These are phyloP conservation scores for Eumeta japonica DNA, from an alignment of 1,140 invertebrate species.

Conservation along the genomic window DNA sequence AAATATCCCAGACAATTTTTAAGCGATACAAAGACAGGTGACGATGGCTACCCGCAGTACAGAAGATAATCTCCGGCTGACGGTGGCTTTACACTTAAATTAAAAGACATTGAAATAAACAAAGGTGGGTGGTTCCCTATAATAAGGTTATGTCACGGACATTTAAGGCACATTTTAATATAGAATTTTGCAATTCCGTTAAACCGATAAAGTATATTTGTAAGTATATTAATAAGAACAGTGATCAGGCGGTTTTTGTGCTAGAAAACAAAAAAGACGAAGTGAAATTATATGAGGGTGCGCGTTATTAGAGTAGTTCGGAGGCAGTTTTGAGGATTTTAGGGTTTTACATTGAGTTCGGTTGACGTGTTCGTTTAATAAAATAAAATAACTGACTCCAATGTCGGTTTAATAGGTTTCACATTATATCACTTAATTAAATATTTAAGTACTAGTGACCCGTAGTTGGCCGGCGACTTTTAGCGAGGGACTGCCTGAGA, in stretches of 20 bases:
- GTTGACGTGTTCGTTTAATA: too few relatives aligned
- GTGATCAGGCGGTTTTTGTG: slow-evolving; percentile 34
- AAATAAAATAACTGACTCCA: too few relatives aligned
- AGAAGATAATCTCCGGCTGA: slow-evolving; percentile 29
- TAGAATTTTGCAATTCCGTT: slow-evolving; percentile 55
- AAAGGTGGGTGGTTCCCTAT: slow-evolving; percentile 60
- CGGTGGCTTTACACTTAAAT: slow-evolving; percentile 27
- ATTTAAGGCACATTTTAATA: slow-evolving; percentile 55
- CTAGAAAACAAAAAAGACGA: slow-evolving; percentile 21
- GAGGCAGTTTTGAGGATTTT: slow-evolving; percentile 51
- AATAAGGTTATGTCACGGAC: slow-evolving; percentile 48
- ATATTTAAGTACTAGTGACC: too few relatives aligned
- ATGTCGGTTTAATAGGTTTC: too few relatives aligned
- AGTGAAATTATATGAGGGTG: slow-evolving; percentile 24
- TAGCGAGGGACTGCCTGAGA: too few relatives aligned
- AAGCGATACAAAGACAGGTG: slow-evolving; percentile 16
- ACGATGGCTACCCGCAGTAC: slow-evolving; percentile 46
- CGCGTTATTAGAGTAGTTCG: slow-evolving; percentile 38
- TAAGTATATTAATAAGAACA: too few relatives aligned
- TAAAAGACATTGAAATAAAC: slow-evolving; percentile 31
- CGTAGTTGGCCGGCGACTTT: too few relatives aligned
- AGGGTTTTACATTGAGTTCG: too few relatives aligned
- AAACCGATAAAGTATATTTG: slow-evolving; percentile 57
- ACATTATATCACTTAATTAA: too few relatives aligned
- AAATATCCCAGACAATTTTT: slow-evolving; percentile 17